Conservation (phyloP, 1,140 invertebrate species). For the Drosophila rufa region DNA sequence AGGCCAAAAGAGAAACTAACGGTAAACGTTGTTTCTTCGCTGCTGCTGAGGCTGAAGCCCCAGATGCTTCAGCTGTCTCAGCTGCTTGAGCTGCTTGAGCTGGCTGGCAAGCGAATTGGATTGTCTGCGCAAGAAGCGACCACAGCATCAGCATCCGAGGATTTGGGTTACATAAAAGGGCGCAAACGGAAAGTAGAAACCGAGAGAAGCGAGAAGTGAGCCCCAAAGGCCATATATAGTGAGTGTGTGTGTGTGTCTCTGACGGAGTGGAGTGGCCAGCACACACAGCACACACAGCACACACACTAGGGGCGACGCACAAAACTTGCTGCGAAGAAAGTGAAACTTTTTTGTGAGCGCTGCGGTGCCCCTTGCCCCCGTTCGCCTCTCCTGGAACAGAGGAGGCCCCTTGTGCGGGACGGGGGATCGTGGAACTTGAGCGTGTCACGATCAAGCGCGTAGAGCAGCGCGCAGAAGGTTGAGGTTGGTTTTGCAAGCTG, state of each 20-base stretch:
- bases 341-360: slow-evolving; percentile 71
- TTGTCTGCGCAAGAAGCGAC: slow-evolving; percentile 38
- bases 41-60: background rate
- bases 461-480: slow-evolving; percentile 71
- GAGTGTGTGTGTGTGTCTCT: slow-evolving; percentile 9
- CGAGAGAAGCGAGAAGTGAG: slow-evolving; percentile 56
- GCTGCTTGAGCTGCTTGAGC: background rate
- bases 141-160: slow-evolving; percentile 50
- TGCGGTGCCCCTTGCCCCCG: slow-evolving; percentile 17
- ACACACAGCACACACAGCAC: slow-evolving; percentile 6
- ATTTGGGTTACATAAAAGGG: slow-evolving; percentile 84
- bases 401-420: slow-evolving; percentile 1
- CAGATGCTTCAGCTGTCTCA: background rate
- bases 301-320: slow-evolving; percentile 46
- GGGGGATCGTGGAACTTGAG: slow-evolving; percentile 53
- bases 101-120: slow-evolving; percentile 29
- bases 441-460: slow-evolving; percentile 70
- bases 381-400: slow-evolving; percentile 38
- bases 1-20: slow-evolving; percentile 85
- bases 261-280: slow-evolving; percentile 20
- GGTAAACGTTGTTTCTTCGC: slow-evolving; percentile 64
- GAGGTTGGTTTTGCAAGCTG: slow-evolving; percentile 71
- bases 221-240: slow-evolving; percentile 15
- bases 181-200: slow-evolving; percentile 82
- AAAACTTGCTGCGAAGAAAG: slow-evolving; percentile 82